Evolutionary conservation across 2,888 invertebrate genomes (phyloP), one percentile per base, ranked within the genome.

Genomic region (Nymphalis urticae): DNA sequence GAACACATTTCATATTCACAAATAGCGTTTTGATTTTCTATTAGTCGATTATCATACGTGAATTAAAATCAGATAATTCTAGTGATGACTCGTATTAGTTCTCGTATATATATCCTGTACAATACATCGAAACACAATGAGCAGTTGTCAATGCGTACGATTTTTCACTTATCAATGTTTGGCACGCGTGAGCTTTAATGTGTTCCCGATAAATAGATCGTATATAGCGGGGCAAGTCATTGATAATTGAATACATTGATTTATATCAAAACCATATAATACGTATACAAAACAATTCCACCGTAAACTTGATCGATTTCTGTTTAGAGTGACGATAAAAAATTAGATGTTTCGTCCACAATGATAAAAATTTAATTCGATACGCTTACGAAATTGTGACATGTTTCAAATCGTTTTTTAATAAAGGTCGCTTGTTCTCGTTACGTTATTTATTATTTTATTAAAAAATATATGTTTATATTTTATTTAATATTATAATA

Each of bases 1-100:
- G 78, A 77, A 80, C 79, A 73, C 75, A 80, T 81, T 80, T 76
- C 75, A 77, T 79, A 80, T 80, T 85, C 84, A 87, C 85, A 77
- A 83, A 90, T 83, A 77, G 77, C 78, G 80, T 78, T 88, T 87
- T 88, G 85, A 88, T 89, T 85, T 88, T 88, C 84, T 85, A 85
- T 85, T 85, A 87, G 85, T 79, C 82, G 80, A 84, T 84, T 85
- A 83, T 82, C 74, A 78, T 77, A 71, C 77, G 76, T 79, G 78
- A 79, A 81, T 82, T 81, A 73, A 75, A 75, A 74, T 71, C 71
- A 74, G 72, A 74, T 75, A 74, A 66, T 68, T 58, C 69, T 67
- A 74, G 66, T 70, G 70, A 71, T 74, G 70, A 68, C 64, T 58
- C 61, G 67, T 73, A 51, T 24, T n/a, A 32, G 65, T 54, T 56